phyloP scores from a whole-genome alignment of 2,113 vertebrate genomes.

The Callospermophilus lateralis region DNA sequence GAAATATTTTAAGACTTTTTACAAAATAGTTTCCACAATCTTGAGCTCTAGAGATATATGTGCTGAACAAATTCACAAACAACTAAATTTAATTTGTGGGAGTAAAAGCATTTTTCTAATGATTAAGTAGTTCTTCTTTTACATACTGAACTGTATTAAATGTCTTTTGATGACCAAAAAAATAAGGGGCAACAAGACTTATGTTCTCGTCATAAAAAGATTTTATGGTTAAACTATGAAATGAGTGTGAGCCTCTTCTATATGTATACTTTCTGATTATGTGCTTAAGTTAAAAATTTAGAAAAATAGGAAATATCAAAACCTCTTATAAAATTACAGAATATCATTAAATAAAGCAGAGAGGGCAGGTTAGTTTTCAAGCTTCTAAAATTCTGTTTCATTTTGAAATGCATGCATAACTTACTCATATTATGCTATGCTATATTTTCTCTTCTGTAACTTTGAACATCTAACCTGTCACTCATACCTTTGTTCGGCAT shows the following conservation, averaged over 20 bases:
- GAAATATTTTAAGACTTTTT: neutral
- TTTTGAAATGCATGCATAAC: neutral
- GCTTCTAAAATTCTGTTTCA: neutral
- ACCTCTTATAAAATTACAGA: neutral
- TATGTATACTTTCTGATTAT: neutral
- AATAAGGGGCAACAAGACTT: neutral
- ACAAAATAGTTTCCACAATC: slow-evolving; percentile 5
- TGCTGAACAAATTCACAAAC: slow-evolving; percentile 18
- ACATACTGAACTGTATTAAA: neutral
- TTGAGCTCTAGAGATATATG: neutral
- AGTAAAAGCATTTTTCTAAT: neutral
- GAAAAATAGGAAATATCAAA: neutral
- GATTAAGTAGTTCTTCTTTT: slow-evolving; percentile 24
- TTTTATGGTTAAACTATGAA: neutral
- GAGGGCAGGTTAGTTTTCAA: neutral
- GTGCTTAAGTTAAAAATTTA: neutral
- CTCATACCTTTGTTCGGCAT: neutral
- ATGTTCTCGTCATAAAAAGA: neutral
- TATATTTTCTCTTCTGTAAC: neutral
- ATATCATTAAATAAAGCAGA: neutral
- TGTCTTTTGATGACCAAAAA: neutral
- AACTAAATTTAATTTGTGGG: neutral
- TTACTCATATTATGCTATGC: neutral
- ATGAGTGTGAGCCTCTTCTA: neutral
- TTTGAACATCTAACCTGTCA: neutral